Percentiles rank a stretch among this genome's conserved stretches.
Conservation (phyloP, 2,888 invertebrate species). For the Drosophila lacicola region DNA sequence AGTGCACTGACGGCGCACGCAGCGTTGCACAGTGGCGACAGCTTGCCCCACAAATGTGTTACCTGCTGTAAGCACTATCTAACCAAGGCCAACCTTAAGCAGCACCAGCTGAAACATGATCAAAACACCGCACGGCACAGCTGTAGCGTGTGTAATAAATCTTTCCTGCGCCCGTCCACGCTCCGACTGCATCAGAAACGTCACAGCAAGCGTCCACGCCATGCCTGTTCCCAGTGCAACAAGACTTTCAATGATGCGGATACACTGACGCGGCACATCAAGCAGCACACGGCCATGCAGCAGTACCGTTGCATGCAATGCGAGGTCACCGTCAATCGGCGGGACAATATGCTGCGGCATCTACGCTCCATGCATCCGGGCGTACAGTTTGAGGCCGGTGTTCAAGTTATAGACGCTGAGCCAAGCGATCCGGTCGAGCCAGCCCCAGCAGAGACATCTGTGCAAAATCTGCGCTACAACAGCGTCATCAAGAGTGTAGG, state of each 20-base stretch:
- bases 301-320: slow-evolving; percentile 91
- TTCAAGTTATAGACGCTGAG: slow-evolving; percentile 47
- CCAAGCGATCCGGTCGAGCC: background rate
- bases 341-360: slow-evolving; percentile 92
- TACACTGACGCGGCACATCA: slow-evolving; percentile 89
- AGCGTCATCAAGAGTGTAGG: slow-evolving; percentile 84
- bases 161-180: slow-evolving; percentile 87
- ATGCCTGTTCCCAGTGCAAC: slow-evolving; percentile 88
- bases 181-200: slow-evolving; percentile 86
- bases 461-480: slow-evolving; percentile 60
- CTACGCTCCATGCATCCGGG: slow-evolving; percentile 91
- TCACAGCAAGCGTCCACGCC: slow-evolving; percentile 86
- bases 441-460: slow-evolving; percentile 15
- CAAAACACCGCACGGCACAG: slow-evolving; percentile 80
- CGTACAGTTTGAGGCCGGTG: slow-evolving; percentile 58
- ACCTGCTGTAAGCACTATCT: slow-evolving; percentile 87
- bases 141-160: slow-evolving; percentile 88
- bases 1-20: slow-evolving; percentile 87
- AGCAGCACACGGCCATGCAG: slow-evolving; percentile 67
- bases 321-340: slow-evolving; percentile 89
- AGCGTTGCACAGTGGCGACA: slow-evolving; percentile 88
- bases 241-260: slow-evolving; percentile 89
- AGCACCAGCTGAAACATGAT: slow-evolving; percentile 86
- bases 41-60: slow-evolving; percentile 86
- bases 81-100: slow-evolving; percentile 89